Evolutionary conservation across 2,888 invertebrate genomes (phyloP), one percentile per base, ranked within the genome.

Genomic region (Tetropium fuscum): DNA sequence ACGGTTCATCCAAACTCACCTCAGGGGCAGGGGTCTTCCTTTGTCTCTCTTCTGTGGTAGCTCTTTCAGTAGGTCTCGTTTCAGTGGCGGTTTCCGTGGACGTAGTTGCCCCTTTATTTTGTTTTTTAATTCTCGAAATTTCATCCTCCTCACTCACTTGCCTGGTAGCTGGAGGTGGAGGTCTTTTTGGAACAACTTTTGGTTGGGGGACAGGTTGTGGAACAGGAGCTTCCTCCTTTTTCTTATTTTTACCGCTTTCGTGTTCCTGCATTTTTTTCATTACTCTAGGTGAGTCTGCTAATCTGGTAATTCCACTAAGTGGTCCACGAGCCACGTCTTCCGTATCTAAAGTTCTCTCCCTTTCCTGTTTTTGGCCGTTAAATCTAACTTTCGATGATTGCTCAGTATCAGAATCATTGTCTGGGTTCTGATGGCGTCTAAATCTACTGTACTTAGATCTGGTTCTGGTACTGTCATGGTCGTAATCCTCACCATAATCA

Each of bases 101-200:
- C 7, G 88, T 84, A 16, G 88, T 86, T 13, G 89, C 88, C 55
- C 84, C 87, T 80, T 94, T 94, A 75, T 93, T 95, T 82, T 93
- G 92, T 76, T 92, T 90, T 83, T 95, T 95, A 66, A 93, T 91
- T 74, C 91, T 88, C 6, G 92, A 86, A 63, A 95, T 94, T 80
- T 96, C 96, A 76, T 95, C 94, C 74, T 94, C 95, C 83, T 95
- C 95, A 78, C 93, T 93, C 65, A 90, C 87, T 81, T 94, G 94
- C 60, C 93, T 86, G 44, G 88, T 87, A 6, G 92, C 85, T n/a
- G 88, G 86, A 20, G 82, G 81, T 30, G 86, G 85, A 43, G 84
- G 84, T 41, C 76, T 80, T 76, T 72, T 83, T 77, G 75, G 84
- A 8, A 79, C 81, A 16, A 83, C 82, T 40, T 72, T 71, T 75